Percentiles rank a stretch among this genome's conserved stretches.
Conservation (phyloP, 2,888 invertebrate genomes). For the Brenthis hecate region DNA sequence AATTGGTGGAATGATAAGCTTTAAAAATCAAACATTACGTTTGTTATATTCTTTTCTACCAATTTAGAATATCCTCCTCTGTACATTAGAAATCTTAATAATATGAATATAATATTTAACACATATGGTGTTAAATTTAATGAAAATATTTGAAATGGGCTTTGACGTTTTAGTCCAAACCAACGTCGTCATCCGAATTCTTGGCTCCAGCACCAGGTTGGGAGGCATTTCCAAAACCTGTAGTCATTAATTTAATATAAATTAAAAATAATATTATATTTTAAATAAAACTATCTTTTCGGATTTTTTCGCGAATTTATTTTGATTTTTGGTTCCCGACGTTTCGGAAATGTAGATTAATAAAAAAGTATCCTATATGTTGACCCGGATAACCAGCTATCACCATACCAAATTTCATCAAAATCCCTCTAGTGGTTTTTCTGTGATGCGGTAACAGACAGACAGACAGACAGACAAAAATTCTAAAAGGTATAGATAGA, state of each 20-base stretch:
- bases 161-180: constrained; percentile 65
- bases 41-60: not conserved
- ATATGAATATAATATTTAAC: not conserved
- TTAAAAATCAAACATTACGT: not conserved
- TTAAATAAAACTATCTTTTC: too few relatives aligned
- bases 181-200: constrained; percentile 83
- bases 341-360: too few relatives aligned
- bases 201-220: constrained; percentile 57
- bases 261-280: not conserved
- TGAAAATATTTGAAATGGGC: not conserved
- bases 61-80: constrained; percentile 3
- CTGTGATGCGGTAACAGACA: too few relatives aligned
- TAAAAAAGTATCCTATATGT: too few relatives aligned
- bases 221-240: constrained; percentile 61
- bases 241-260: constrained; percentile 14
- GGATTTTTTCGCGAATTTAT: too few relatives aligned
- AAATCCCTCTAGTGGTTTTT: too few relatives aligned
- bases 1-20: not conserved
- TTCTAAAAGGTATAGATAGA: too few relatives aligned
- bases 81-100: constrained; percentile 4
- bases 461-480: too few relatives aligned
- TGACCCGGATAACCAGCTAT: too few relatives aligned
- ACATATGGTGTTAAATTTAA: not conserved
- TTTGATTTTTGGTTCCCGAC: too few relatives aligned
- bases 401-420: too few relatives aligned